Conservation (phyloP, 2,113 vertebrate genomes). For the Leptosomus discolor region DNA sequence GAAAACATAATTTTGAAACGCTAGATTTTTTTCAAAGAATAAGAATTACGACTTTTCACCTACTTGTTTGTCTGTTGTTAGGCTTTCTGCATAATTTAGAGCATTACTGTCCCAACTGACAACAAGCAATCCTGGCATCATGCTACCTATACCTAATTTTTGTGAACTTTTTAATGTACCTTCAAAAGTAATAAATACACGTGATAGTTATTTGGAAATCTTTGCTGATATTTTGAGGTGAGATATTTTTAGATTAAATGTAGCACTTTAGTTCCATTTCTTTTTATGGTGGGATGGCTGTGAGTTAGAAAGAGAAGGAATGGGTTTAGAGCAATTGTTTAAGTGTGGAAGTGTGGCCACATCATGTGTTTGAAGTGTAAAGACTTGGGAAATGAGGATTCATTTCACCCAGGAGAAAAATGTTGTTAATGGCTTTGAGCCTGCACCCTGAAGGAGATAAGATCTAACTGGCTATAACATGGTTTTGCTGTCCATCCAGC, state of each 20-base stretch:
- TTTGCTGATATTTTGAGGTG: not conserved
- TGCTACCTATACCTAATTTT: not conserved
- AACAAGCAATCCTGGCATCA: not conserved
- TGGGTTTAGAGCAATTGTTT: not conserved
- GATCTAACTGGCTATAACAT: not conserved
- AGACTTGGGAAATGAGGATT: not conserved
- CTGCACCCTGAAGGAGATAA: not conserved
- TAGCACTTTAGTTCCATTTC: not conserved
- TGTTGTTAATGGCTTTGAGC: not conserved
- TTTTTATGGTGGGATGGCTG: not conserved
- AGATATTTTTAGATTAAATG: not conserved
- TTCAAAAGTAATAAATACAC: not conserved
- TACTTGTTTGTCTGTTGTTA: not conserved
- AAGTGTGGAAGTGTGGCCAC: not conserved
- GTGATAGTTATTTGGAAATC: not conserved
- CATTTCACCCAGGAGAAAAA: not conserved
- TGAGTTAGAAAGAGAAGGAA: not conserved
- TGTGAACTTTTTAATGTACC: not conserved
- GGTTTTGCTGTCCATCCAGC: accelerated
- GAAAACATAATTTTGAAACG: not conserved
- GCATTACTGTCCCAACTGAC: not conserved
- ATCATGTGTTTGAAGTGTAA: not conserved
- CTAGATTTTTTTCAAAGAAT: not conserved
- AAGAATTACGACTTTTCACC: not conserved
- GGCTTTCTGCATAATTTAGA: not conserved